Conservation (phyloP, 2,797 vertebrate genomes). For the Ctenopoma multispine region DNA sequence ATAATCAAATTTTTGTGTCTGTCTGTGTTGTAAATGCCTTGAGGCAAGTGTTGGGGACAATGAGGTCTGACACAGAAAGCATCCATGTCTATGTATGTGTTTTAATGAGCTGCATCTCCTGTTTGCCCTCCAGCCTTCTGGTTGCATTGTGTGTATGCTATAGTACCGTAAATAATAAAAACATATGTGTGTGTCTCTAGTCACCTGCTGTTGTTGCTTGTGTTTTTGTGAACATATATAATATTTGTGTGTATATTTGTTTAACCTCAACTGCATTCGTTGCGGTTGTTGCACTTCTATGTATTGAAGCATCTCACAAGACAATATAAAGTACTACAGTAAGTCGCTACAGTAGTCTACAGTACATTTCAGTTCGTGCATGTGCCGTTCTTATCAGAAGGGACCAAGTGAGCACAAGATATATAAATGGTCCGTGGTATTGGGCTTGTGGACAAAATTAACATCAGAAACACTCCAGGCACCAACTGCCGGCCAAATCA, state of each 20-base stretch:
- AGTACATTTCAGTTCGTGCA: constrained; percentile 13
- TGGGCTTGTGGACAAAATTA: constrained; percentile 60
- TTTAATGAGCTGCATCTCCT: constrained; percentile 52
- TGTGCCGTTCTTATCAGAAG: constrained; percentile 32
- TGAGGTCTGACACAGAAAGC: constrained; percentile 42
- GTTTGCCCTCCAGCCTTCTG: constrained; percentile 58
- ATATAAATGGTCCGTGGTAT: constrained; percentile 37
- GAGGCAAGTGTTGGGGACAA: constrained; percentile 45
- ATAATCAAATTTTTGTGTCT: constrained; percentile 65
- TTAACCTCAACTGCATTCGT: constrained; percentile 8
- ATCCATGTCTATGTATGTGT: constrained; percentile 25
- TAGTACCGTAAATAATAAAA: constrained; percentile 58
- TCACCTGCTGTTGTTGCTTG: constrained; percentile 1
- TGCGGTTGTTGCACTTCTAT: constrained; percentile 1
- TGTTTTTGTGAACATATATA: constrained; percentile 27
- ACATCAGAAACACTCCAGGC: constrained; percentile 41
- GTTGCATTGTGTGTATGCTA: constrained; percentile 41
- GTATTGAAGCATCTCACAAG: constrained; percentile 20
- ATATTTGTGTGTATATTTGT: constrained; percentile 1
- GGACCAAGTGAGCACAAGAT: constrained; percentile 34
- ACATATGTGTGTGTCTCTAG: constrained; percentile 13
- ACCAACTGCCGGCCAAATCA: constrained; percentile 39
- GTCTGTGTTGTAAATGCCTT: constrained; percentile 50
- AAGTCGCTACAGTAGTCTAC: background rate
- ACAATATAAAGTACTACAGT: constrained; percentile 32